Conservation (phyloP, 30 jellyfish, hydroid and myxozoan species). For the Cassiopea xamachana region DNA sequence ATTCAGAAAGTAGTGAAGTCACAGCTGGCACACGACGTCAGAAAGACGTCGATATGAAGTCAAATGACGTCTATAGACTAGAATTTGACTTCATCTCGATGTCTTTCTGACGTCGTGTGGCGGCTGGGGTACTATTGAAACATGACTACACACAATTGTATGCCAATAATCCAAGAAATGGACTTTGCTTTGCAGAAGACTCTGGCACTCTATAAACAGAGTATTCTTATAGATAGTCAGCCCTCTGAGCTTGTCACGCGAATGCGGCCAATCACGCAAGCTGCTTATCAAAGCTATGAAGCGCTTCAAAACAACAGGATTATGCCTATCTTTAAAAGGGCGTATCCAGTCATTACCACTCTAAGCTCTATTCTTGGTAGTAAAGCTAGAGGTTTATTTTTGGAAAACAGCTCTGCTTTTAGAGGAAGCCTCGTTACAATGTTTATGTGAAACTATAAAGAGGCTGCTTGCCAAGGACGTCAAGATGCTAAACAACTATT, state of each 20-base stretch:
- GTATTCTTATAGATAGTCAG: not conserved
- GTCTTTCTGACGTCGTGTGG: not conserved
- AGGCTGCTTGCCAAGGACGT: too few species aligned
- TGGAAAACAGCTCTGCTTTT: not conserved
- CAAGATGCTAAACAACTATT: too few species aligned
- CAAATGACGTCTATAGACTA: too few species aligned
- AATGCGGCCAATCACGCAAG: not conserved
- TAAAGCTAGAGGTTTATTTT: not conserved
- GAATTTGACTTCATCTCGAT: too few species aligned
- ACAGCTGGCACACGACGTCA: too few species aligned
- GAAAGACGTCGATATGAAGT: too few species aligned
- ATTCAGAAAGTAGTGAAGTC: too few species aligned
- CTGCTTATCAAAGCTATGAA: not conserved
- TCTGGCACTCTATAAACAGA: not conserved
- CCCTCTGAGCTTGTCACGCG: not conserved
- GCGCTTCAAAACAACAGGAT: not conserved
- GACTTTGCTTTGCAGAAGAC: not conserved
- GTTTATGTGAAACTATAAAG: too few species aligned
- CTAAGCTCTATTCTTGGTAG: not conserved
- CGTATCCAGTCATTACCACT: not conserved
- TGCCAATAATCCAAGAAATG: not conserved
- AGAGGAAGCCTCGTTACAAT: not conserved
- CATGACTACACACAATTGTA: not conserved
- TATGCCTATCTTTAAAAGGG: not conserved
- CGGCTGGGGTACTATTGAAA: not conserved